Evolutionary conservation across 2,888 invertebrate genomes (phyloP), one percentile per base, ranked within the genome.

Genomic region (Drosophila siamana): DNA sequence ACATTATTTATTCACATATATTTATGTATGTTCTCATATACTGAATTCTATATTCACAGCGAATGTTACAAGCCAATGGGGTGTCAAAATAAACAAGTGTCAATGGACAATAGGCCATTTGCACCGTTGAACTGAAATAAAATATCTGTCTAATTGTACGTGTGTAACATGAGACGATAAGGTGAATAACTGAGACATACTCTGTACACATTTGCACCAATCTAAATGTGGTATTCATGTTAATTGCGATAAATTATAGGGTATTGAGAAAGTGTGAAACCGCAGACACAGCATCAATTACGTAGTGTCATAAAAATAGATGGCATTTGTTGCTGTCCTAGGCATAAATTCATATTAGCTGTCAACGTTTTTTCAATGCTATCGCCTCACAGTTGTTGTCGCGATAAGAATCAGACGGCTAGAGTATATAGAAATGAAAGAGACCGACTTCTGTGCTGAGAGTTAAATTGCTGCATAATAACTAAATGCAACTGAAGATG

Each of bases 81-180:
- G 78, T 79, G 87, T 86, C 79, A 73, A 76, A 78, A 69, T 80
- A 73, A 88, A 83, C 79, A 88, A 86, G 80, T 80, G 86, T 86
- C 86, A 83, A 82, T 78, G 69, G 88, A 78, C 86, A 74, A 74
- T 73, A 68, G 75, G 68, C 63, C 62, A 83, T 67, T 63, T 56
- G 67, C 67, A 69, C 51, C 59, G 44, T 60, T 63, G 40, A 69
- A 65, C 64, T 59, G 63, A 66, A 81, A 78, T 55, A 55, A 59
- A 64, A 74, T 57, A 63, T 62, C 44, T 51, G 24, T 63, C 60
- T 71, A 80, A 84, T 73, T 86, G 77, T 72, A 51, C 55, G 74
- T 72, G 51, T 52, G 46, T 51, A 60, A 54, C 26, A 63, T 19
- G 22, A 19, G 4, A 19, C 15, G 4, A 24, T 30, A 1, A 0